These are phyloP conservation scores for Hetaerina americana DNA, from an alignment of 1,140 invertebrate genomes.

Conservation along the genomic window DNA sequence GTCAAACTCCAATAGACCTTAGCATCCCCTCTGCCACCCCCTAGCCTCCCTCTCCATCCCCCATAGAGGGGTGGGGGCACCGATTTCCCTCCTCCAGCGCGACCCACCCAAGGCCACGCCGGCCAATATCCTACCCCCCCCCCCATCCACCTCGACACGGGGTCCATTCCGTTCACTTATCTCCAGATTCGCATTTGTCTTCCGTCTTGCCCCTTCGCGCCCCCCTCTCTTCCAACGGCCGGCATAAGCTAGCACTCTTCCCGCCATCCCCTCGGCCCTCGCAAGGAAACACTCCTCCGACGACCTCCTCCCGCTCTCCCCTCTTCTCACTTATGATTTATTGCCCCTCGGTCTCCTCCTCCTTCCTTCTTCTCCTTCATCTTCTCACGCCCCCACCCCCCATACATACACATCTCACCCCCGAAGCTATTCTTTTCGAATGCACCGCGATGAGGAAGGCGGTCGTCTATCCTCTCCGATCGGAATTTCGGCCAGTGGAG, in stretches of 20 bases:
- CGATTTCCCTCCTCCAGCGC: too few relatives aligned
- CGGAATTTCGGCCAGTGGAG: too few relatives aligned
- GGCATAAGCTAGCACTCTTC: not conserved
- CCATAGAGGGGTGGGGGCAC: too few relatives aligned
- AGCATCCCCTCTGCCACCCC: not conserved
- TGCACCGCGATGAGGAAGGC: too few relatives aligned
- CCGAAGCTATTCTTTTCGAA: too few relatives aligned
- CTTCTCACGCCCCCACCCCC: too few relatives aligned
- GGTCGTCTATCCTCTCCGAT: too few relatives aligned
- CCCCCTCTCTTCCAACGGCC: not conserved
- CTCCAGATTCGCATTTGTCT: not conserved
- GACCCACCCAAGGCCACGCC: not conserved
- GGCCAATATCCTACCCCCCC: not conserved
- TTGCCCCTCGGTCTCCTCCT: not conserved
- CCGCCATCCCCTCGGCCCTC: not conserved
- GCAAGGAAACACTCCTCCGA: not conserved
- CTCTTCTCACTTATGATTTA: not conserved
- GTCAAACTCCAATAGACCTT: not conserved
- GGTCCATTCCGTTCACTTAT: not conserved
- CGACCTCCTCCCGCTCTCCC: not conserved
- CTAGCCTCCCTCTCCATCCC: not conserved
- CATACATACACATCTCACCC: too few relatives aligned
- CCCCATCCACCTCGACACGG: not conserved
- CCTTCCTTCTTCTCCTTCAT: too few relatives aligned
- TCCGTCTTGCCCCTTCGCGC: not conserved